Base-by-base conservation (phyloP, 1,140 invertebrate genomes). In the Scaptodrosophila lebanonensis region DNA sequence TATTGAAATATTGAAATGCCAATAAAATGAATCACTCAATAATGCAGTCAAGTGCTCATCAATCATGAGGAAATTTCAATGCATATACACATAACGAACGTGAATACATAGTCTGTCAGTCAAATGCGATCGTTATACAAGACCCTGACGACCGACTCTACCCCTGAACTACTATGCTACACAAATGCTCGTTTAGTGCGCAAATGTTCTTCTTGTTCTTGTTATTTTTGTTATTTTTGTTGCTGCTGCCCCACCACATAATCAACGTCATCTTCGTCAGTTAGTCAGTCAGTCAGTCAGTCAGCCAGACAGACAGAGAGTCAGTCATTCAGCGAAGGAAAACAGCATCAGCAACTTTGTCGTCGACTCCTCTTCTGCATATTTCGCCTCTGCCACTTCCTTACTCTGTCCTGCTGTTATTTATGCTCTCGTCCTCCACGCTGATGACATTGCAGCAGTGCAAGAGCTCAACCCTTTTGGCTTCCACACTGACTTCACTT, bases 391-490 rank as follows among this genome's bases (percentile, higher is more conserved):
- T 16, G 8, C 22, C 3, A 25, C 22, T 8, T 11, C 22, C 35
- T 27, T 17, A 13, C 15, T 33, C 22, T 22, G 22, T 36, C 12
- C 16, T 39, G 29, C 16, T 56, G 59, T 72, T 77, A 68, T 79
- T 61, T 79, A 79, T 77, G 60, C 68, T 53, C n/a, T n/a, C n/a
- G 35, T 53, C 50, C 20, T 15, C 36, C 18, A 7, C 8, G 22
- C 9, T 73, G 54, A 32, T 38, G 9, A 48, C 27, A 3, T 4
- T 25, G 30, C 18, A 35, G 39, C 22, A 40, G 39, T 18, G 4
- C 62, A 76, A 76, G 72, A 70, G 71, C 71, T 76, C 73, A 77
- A 79, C 72, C 59, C 72, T 72, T 79, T 79, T 32, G 64, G 64
- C 63, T 51, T 62, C 52, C 43, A 47, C 53, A 36, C 25, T 62